A percentile compares a stretch with the other conserved stretches of the same genome.
phyloP scores from a whole-genome alignment of 2,113 vertebrate genomes.

The Pimephales promelas region DNA sequence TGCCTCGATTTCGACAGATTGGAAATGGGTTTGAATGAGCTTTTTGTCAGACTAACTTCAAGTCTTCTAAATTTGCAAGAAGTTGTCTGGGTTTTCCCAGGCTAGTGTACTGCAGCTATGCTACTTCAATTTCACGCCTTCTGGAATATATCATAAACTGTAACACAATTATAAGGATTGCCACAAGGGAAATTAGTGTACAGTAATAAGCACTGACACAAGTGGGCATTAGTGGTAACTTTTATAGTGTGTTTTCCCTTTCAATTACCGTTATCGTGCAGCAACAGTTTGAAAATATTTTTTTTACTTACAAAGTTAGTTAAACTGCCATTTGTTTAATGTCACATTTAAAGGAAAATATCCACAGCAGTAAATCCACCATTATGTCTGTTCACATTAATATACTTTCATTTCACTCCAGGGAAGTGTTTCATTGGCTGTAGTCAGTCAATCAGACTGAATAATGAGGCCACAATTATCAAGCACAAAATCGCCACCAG shows the following conservation, averaged over 20 bases:
- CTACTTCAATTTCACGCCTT: not conserved
- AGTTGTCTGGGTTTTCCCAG: too few relatives aligned
- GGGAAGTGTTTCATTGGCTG: conserved; percentile 55
- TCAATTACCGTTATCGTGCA: not conserved
- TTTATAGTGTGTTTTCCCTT: not conserved
- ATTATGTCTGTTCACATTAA: not conserved
- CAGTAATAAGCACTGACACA: not conserved
- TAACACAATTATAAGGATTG: not conserved
- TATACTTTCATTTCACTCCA: conserved; percentile 26
- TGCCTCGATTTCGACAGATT: too few relatives aligned
- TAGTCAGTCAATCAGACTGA: conserved; percentile 63
- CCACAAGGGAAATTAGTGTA: too few relatives aligned
- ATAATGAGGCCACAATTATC: conserved; percentile 23
- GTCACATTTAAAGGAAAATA: not conserved
- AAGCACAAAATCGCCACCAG: not conserved
- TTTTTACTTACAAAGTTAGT: not conserved
- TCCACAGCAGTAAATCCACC: not conserved
- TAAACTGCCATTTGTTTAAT: not conserved
- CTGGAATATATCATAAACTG: not conserved
- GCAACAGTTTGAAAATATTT: not conserved
- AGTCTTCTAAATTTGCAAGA: too few relatives aligned
- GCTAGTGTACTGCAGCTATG: not conserved
- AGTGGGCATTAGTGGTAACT: not conserved
- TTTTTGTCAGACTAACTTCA: too few relatives aligned
- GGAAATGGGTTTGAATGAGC: too few relatives aligned